phyloP scores from a whole-genome alignment of 1,140 invertebrate genomes.

The Lanistes nyassanus region DNA sequence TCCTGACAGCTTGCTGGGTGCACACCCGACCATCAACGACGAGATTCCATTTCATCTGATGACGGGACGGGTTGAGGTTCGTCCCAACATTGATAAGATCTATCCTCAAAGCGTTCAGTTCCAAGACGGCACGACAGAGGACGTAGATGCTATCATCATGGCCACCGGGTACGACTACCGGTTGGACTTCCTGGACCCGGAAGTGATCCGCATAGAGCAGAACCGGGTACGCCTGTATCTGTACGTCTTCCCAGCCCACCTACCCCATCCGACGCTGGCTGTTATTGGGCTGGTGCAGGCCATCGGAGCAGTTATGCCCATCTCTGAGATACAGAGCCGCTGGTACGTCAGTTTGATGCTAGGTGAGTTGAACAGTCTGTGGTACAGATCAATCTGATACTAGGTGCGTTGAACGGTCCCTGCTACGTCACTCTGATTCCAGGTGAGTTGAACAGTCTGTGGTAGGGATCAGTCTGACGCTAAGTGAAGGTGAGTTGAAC shows the following conservation, averaged over 20 bases:
- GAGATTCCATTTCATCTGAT: conserved; percentile 70
- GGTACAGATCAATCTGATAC: no score
- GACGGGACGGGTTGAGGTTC: conserved; percentile 66
- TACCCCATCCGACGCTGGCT: conserved; percentile 64
- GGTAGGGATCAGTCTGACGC: no score
- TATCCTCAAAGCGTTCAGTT: conserved; percentile 59
- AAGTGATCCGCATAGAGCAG: conserved; percentile 33
- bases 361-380: conserved; percentile 36
- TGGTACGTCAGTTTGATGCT: conserved; percentile 59
- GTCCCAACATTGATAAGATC: conserved; percentile 60
- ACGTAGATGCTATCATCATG: conserved; percentile 60
- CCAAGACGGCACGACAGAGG: conserved; percentile 44
- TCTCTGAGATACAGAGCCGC: conserved; percentile 70
- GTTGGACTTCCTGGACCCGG: conserved; percentile 52
- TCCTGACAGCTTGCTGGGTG: conserved; percentile 49
- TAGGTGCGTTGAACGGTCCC: no score
- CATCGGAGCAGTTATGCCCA: conserved; percentile 70
- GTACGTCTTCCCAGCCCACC: conserved; percentile 68
- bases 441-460: conserved; percentile 36
- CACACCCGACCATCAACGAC: conserved; percentile 72
- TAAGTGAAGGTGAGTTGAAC: conserved; percentile 72
- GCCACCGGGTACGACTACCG: conserved; percentile 59
- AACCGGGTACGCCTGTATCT: conserved; percentile 69
- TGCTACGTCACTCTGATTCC: conserved; percentile 59
- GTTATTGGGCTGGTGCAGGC: conserved; percentile 71